Evolutionary conservation across 1,140 invertebrate genomes (phyloP).

Genomic region (Lanistes nyassanus): DNA sequence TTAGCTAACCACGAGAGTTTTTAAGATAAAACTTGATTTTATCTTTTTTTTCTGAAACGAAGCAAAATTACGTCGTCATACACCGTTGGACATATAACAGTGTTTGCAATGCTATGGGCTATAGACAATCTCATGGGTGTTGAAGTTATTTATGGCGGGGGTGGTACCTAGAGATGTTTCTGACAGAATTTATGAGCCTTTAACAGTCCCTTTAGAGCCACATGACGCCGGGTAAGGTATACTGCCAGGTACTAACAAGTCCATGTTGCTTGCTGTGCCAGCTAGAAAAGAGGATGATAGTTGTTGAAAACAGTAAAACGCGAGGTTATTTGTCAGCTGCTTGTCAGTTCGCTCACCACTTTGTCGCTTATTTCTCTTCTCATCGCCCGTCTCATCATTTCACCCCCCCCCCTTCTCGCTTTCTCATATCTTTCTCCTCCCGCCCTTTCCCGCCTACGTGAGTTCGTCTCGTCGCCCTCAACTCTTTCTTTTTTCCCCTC

Average conservation of each 20-base stretch:
- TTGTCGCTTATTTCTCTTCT: background rate
- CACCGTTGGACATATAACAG: too few species aligned
- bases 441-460: background rate
- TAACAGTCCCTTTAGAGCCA: background rate
- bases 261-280: background rate
- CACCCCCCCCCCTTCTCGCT: background rate
- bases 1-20: too few species aligned
- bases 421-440: background rate
- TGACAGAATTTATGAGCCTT: too few species aligned
- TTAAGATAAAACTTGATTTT: too few species aligned
- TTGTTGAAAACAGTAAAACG: background rate
- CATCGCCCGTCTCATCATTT: background rate
- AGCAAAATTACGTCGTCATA: too few species aligned
- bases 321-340: background rate
- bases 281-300: background rate
- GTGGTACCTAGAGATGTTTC: too few species aligned
- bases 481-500: background rate
- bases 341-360: background rate
- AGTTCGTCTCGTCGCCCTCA: background rate
- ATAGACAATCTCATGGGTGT: too few species aligned
- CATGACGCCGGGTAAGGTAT: background rate
- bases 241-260: background rate
- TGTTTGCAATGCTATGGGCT: too few species aligned
- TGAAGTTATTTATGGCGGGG: background rate
- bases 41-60: too few species aligned